A percentile compares a stretch with the other conserved stretches of the same genome.
Conservation (phyloP, 2,888 invertebrate genomes). For the Amitus sp. region DNA sequence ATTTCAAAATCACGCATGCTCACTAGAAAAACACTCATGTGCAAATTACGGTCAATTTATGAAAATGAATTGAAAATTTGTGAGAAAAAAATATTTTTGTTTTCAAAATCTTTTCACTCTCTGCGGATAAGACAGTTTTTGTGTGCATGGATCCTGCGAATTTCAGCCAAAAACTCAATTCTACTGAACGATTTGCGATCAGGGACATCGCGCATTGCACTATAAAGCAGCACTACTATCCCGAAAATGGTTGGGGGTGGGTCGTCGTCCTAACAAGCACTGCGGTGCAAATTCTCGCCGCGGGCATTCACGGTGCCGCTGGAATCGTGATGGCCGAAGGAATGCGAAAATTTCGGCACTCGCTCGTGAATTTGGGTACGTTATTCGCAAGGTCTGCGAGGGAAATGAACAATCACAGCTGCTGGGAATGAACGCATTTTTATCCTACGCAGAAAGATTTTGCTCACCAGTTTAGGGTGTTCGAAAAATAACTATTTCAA, state of each 20-base stretch:
- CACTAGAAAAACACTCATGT: too few species aligned
- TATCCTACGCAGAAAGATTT: not conserved
- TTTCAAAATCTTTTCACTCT: too few species aligned
- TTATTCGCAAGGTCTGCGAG: conserved; percentile 14
- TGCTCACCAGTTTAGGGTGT: too few species aligned
- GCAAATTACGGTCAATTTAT: too few species aligned
- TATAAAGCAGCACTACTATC: conserved; percentile 70
- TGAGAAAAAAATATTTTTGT: too few species aligned
- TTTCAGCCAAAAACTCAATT: not conserved
- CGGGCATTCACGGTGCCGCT: conserved; percentile 67
- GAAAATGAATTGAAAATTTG: too few species aligned
- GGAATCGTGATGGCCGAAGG: conserved; percentile 54
- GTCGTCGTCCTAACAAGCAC: conserved; percentile 68
- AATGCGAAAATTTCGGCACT: conserved; percentile 53
- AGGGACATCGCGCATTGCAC: conserved; percentile 57
- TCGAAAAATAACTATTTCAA: too few species aligned
- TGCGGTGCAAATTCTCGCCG: conserved; percentile 68
- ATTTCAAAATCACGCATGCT: too few species aligned
- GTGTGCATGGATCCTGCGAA: not conserved
- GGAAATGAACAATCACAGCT: not conserved
- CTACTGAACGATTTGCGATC: conserved; percentile 1
- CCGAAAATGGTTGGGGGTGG: conserved; percentile 74
- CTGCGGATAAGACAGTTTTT: not conserved
- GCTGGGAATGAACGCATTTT: not conserved
- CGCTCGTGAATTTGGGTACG: conserved; percentile 56